A percentile compares a stretch with the other conserved stretches of the same genome.
Evolutionary conservation across 2,797 vertebrate genomes (phyloP).

Genomic region (Aphelocoma californica): DNA sequence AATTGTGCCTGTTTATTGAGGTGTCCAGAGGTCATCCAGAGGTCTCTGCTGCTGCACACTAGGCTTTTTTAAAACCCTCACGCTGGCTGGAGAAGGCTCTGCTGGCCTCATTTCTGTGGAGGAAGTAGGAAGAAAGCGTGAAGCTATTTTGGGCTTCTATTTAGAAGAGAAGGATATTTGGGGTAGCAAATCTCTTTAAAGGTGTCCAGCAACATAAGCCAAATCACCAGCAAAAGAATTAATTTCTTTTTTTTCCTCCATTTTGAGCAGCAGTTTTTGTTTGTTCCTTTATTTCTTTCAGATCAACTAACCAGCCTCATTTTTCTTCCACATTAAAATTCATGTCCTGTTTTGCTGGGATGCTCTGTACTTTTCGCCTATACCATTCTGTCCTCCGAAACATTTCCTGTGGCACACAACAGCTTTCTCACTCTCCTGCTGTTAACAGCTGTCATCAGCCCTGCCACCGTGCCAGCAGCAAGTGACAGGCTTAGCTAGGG

Average conservation of each 20-base stretch:
- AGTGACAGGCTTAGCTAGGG: background rate
- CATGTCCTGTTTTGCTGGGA: background rate
- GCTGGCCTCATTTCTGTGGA: background rate
- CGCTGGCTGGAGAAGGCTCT: background rate
- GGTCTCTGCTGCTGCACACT: background rate
- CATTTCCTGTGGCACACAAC: background rate
- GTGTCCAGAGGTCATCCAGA: background rate
- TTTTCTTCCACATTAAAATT: constrained; percentile 14
- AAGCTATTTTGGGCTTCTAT: background rate
- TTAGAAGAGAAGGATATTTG: background rate
- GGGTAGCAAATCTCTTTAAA: constrained; percentile 5
- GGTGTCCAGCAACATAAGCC: background rate
- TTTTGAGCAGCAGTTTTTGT: background rate
- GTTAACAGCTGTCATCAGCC: background rate
- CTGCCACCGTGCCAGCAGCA: background rate
- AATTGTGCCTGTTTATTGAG: background rate
- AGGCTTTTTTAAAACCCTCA: background rate
- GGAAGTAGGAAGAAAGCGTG: background rate
- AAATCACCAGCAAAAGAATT: background rate
- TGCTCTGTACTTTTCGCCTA: background rate
- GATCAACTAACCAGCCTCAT: background rate
- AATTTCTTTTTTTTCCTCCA: rapidly evolving
- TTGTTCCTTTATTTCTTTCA: background rate
- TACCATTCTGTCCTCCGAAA: background rate
- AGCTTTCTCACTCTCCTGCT: background rate